These are phyloP conservation scores for Siderastrea radians DNA, from an alignment of 92 coral and sea anemone species.

Conservation along the genomic window DNA sequence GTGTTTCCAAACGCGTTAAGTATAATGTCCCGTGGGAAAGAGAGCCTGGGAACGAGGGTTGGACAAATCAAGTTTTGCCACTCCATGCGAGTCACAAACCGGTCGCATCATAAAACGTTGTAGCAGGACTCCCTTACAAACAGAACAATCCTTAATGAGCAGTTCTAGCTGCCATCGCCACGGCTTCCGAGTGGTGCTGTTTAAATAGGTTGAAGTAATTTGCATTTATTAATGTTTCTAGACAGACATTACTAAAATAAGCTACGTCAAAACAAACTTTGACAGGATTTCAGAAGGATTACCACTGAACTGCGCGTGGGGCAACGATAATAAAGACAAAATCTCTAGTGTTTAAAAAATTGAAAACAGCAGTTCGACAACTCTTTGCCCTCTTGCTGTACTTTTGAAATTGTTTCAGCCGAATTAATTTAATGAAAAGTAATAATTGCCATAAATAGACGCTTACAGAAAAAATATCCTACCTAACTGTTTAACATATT, in stretches of 20 bases:
- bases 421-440: slow-evolving; percentile 2
- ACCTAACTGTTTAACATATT: neutral
- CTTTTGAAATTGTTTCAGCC: slow-evolving; percentile 3
- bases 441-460: neutral
- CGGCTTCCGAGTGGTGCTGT: neutral
- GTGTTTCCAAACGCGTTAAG: slow-evolving; percentile 54
- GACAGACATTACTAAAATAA: neutral
- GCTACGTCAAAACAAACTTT: slow-evolving; percentile 27
- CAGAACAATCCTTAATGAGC: neutral
- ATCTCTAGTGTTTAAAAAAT: neutral
- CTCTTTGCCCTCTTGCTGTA: neutral
- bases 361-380: neutral
- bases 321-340: neutral
- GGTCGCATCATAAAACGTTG: neutral
- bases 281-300: neutral
- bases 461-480: neutral
- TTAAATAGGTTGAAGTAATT: slow-evolving; percentile 33
- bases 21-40: slow-evolving; percentile 30
- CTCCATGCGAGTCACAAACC: neutral
- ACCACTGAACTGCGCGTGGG: neutral
- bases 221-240: slow-evolving; percentile 17
- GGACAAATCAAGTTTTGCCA: neutral
- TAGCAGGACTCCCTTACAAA: neutral
- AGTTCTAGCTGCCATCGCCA: neutral
- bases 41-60: slow-evolving; percentile 27